A percentile compares a stretch with the other conserved stretches of the same genome.
These are phyloP conservation scores for Loris lydekkerianus DNA, from an alignment of 2,797 vertebrate species.

Conservation along the genomic window DNA sequence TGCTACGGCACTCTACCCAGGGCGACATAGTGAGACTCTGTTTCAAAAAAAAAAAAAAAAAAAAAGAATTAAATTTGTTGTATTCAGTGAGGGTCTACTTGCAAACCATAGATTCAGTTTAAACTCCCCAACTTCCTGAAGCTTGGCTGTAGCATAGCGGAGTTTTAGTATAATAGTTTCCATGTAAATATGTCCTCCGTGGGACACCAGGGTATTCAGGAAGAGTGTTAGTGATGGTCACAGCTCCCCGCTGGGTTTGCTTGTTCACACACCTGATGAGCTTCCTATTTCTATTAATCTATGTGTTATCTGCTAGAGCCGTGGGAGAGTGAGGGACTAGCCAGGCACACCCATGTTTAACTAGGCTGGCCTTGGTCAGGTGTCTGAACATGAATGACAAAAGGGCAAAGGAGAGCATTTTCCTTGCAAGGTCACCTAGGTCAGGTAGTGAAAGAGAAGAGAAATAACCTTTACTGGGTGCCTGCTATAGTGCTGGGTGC, in stretches of 20 bases:
- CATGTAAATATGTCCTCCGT: not conserved
- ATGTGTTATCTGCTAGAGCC: not conserved
- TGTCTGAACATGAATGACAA: not conserved
- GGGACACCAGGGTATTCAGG: not conserved
- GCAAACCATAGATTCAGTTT: not conserved
- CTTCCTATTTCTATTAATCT: constrained; percentile 46
- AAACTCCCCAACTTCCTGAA: not conserved
- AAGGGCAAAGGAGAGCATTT: not conserved
- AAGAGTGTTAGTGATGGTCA: not conserved
- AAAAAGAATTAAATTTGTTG: not conserved
- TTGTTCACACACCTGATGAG: not conserved
- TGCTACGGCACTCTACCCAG: no score
- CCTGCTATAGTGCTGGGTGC: not conserved
- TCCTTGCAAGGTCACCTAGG: not conserved
- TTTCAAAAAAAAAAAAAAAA: not conserved
- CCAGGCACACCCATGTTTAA: not conserved
- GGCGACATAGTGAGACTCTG: no score
- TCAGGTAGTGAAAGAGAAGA: not conserved
- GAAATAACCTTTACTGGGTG: accelerated
- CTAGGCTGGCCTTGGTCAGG: constrained; percentile 57
- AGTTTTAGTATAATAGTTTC: accelerated
- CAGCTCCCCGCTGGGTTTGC: not conserved
- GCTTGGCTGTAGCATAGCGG: accelerated
- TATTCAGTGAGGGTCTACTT: not conserved
- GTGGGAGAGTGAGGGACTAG: not conserved